Percentiles rank a stretch among this genome's conserved stretches.
These are phyloP conservation scores for Drosophila bifasciata DNA, from an alignment of 1,140 invertebrate genomes.

Conservation along the genomic window DNA sequence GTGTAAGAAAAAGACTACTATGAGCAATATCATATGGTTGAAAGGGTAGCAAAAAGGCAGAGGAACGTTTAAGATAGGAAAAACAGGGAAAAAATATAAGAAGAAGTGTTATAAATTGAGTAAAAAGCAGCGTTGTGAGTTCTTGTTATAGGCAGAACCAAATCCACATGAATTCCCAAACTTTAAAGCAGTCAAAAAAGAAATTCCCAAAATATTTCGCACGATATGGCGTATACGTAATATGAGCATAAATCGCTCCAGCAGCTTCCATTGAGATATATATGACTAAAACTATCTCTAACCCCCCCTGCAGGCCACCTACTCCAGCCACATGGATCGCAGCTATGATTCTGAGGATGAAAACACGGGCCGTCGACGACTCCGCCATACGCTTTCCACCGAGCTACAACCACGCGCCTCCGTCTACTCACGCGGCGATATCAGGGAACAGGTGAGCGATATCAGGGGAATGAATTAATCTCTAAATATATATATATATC, in stretches of 20 bases:
- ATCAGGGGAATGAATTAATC: too few species aligned
- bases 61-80: background rate
- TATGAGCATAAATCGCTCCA: background rate
- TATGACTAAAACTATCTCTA: background rate
- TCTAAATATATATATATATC: too few species aligned
- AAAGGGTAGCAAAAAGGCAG: background rate
- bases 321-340: slow-evolving; percentile 87
- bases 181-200: background rate
- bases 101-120: background rate
- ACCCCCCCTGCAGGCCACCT: slow-evolving; percentile 85
- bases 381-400: slow-evolving; percentile 85
- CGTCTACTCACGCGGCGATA: slow-evolving; percentile 95
- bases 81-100: too few species aligned
- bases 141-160: too few species aligned
- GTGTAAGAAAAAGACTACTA: too few species aligned
- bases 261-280: background rate
- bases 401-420: slow-evolving; percentile 86
- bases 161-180: too few species aligned
- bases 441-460: slow-evolving; percentile 88
- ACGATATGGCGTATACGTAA: background rate
- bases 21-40: background rate
- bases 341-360: slow-evolving; percentile 90
- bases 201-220: background rate
- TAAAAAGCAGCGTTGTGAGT: too few species aligned
- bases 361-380: slow-evolving; percentile 86